Base-by-base conservation (phyloP, 2,888 invertebrate genomes). In the Pristionchus entomophagus region DNA sequence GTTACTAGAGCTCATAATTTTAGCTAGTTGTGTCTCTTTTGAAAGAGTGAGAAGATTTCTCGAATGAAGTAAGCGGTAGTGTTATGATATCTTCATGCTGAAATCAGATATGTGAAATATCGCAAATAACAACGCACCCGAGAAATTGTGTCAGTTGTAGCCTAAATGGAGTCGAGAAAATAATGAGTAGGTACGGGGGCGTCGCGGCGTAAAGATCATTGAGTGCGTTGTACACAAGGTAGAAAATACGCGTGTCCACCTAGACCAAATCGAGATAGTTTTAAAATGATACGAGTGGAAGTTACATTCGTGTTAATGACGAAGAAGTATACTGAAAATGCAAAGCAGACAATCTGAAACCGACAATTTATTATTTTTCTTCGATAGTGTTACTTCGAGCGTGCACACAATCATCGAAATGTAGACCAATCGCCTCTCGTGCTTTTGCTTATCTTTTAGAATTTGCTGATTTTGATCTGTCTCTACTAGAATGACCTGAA, bases 81-180 rank as follows among this genome's bases (percentile, higher is more conserved):
- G 65, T 17, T 65, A 32, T 35, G 65, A 35, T 17, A 35, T 29
- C 29, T 65, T 35, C 65, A 65, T 35, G 10, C 65, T 65, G 35
- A 65, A 65, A 65, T n/a, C 32, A 19, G 29, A 19, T 35, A 35
- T 65, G 65, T 17, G 65, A 65, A 35, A 35, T 26, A 35, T 32
- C 38, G 14, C n/a, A 77, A 19, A n/a, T n/a, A n/a, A n/a, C 6
- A 49, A 45, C 80, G 35, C 8, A 82, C 82, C 82, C 82, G 56
- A 82, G 82, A 59, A 82, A 82, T 17, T 29, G 17, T 38, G n/a
- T 29, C n/a, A 82, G n/a, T 17, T 51, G n/a, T 41, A 59, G 56
- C 56, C 59, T 82, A 32, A 82, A 82, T 22, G 82, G 59, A 35
- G 82, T 82, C 38, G 82, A 82, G 41, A 82, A 82, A n/a, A 82